These are phyloP conservation scores for Calliopum simillimum DNA, from an alignment of 2,888 invertebrate species.

Conservation along the genomic window DNA sequence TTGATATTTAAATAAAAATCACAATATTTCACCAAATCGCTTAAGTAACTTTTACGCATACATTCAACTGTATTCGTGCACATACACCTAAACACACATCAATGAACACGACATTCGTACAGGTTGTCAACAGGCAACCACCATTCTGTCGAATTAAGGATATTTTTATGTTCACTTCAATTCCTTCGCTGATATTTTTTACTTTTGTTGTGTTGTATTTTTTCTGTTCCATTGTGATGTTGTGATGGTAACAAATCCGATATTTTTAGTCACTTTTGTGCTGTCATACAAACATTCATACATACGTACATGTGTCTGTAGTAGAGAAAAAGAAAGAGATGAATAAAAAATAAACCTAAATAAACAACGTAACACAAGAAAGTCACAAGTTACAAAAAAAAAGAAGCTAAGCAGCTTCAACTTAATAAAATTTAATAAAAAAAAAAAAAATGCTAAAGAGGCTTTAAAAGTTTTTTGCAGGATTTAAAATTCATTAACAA, in stretches of 20 bases:
- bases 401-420: conserved; percentile 17
- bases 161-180: conserved; percentile 1
- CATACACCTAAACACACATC: neutral
- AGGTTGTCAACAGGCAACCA: conserved; percentile 21
- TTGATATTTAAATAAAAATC: conserved; percentile 15
- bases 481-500: neutral
- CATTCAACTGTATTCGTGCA: neutral
- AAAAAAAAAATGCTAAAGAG: neutral
- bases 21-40: conserved; percentile 19
- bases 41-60: conserved; percentile 10
- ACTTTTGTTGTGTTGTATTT: conserved; percentile 16
- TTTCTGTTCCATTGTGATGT: conserved; percentile 24
- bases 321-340: too few species aligned
- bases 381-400: too few species aligned
- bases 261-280: conserved; percentile 44
- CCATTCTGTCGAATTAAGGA: neutral
- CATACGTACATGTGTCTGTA: too few species aligned
- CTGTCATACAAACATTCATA: neutral
- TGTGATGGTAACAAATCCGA: conserved; percentile 46
- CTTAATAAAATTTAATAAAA: neutral
- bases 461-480: neutral
- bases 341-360: too few species aligned
- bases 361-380: too few species aligned
- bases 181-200: neutral
- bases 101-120: conserved; percentile 4